Percentiles rank a stretch among this genome's conserved stretches.
These are phyloP conservation scores for Eurytoma adleriae DNA, from an alignment of 2,888 invertebrate genomes.

Conservation along the genomic window DNA sequence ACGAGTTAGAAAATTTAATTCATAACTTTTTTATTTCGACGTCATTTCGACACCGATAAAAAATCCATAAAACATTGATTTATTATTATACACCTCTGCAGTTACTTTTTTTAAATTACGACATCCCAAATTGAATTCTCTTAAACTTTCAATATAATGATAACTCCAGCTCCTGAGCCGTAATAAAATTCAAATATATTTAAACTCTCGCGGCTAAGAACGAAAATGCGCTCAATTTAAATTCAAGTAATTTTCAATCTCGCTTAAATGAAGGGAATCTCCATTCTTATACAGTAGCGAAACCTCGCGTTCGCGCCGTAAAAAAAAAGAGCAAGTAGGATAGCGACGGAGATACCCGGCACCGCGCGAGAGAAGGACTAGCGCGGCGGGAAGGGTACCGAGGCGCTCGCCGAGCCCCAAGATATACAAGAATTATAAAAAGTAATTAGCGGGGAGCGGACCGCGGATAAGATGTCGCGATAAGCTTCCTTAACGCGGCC, in stretches of 20 bases:
- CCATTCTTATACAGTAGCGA: background rate
- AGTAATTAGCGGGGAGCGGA: conserved; percentile 51
- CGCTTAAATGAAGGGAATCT: conserved; percentile 22
- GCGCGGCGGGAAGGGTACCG: background rate
- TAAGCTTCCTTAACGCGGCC: conserved; percentile 48
- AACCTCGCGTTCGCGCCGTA: conserved; percentile 14
- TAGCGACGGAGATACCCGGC: too few relatives aligned
- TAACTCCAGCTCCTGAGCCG: too few relatives aligned
- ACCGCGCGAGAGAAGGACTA: too few relatives aligned
- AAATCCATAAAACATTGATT: too few relatives aligned
- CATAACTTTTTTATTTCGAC: too few relatives aligned
- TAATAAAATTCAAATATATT: too few relatives aligned
- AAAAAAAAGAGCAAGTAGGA: background rate
- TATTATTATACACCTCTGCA: background rate
- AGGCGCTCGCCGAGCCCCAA: conserved; percentile 2
- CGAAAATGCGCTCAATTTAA: conserved; percentile 30
- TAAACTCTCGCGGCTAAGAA: background rate
- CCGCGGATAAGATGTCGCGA: conserved; percentile 55
- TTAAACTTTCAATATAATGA: too few relatives aligned
- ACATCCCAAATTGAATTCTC: too few relatives aligned
- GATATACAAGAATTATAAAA: conserved; percentile 55
- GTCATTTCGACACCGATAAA: too few relatives aligned
- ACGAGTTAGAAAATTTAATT: too few relatives aligned
- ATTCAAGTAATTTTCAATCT: conserved; percentile 48
- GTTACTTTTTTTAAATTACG: too few relatives aligned